Conservation (phyloP, 1,140 invertebrate species). For the Asobara japonica region DNA sequence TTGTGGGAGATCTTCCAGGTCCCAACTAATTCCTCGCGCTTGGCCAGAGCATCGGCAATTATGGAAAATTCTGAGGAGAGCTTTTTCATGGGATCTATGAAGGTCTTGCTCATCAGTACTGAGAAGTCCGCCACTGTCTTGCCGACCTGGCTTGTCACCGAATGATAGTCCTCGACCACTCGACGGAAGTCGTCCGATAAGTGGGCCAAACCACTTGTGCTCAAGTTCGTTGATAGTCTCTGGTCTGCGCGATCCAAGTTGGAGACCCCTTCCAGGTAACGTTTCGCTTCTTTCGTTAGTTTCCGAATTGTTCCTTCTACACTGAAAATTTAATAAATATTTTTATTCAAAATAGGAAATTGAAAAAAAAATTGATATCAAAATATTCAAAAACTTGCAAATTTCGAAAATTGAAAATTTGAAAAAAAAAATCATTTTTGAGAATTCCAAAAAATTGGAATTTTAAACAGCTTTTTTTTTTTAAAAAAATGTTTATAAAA, state of each 20-base stretch:
- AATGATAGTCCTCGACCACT: slow-evolving; percentile 62
- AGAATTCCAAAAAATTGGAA: background rate
- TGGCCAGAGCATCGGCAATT: slow-evolving; percentile 52
- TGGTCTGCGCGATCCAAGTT: slow-evolving; percentile 56
- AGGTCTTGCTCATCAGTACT: slow-evolving; percentile 51
- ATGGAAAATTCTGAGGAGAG: slow-evolving; percentile 56
- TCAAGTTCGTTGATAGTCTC: slow-evolving; percentile 56
- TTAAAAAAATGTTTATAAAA: slow-evolving; percentile 12
- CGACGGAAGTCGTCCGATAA: slow-evolving; percentile 56
- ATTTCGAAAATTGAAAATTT: background rate
- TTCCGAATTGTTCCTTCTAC: slow-evolving; percentile 57
- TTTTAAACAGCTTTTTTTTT: no score
- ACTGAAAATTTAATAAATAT: no score
- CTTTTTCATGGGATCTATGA: slow-evolving; percentile 63
- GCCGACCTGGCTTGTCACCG: slow-evolving; percentile 59
- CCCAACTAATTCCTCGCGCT: slow-evolving; percentile 59
- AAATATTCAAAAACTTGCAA: background rate
- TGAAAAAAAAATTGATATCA: slow-evolving; percentile 25
- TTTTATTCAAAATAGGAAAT: no score
- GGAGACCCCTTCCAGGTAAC: slow-evolving; percentile 53
- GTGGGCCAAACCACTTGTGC: slow-evolving; percentile 54
- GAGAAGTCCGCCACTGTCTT: slow-evolving; percentile 55
- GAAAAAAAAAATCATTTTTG: background rate
- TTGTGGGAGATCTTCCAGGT: slow-evolving; percentile 52
- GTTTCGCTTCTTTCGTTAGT: slow-evolving; percentile 62